Conservation (phyloP, 2,797 vertebrate species). For the Pygocentrus nattereri region DNA sequence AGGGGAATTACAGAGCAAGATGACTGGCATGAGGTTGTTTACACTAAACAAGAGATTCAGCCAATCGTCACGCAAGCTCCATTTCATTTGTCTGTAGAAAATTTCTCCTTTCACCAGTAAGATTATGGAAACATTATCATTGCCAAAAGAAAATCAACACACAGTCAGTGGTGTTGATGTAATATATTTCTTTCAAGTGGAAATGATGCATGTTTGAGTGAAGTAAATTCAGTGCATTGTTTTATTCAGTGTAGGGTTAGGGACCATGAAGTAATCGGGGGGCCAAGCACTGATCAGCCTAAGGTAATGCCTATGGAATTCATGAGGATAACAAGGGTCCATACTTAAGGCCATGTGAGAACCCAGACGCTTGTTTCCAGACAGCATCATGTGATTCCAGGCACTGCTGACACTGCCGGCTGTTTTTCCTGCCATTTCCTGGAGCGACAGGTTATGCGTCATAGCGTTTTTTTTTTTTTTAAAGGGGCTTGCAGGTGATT, state of each 20-base stretch:
- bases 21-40: slow-evolving; percentile 43
- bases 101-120: not conserved
- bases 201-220: not conserved
- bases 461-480: not conserved
- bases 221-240: no score
- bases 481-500: not conserved
- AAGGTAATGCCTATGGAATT: not conserved
- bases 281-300: not conserved
- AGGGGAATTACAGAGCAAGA: slow-evolving; percentile 36
- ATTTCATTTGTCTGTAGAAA: not conserved
- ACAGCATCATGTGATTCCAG: not conserved
- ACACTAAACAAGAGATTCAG: slow-evolving; percentile 46
- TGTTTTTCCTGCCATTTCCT: not conserved
- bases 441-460: slow-evolving; percentile 9
- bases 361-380: not conserved
- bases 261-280: not conserved
- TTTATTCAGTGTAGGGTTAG: not conserved
- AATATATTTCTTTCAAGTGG: not conserved
- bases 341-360: not conserved
- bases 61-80: not conserved
- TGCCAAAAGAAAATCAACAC: not conserved
- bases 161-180: not conserved
- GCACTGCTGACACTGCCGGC: not conserved
- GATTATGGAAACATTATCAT: not conserved
- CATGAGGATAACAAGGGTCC: not conserved